A percentile compares a stretch with the other conserved stretches of the same genome.
These are phyloP conservation scores for Mastacembelus armatus DNA, from an alignment of 2,797 vertebrate genomes.

Conservation along the genomic window DNA sequence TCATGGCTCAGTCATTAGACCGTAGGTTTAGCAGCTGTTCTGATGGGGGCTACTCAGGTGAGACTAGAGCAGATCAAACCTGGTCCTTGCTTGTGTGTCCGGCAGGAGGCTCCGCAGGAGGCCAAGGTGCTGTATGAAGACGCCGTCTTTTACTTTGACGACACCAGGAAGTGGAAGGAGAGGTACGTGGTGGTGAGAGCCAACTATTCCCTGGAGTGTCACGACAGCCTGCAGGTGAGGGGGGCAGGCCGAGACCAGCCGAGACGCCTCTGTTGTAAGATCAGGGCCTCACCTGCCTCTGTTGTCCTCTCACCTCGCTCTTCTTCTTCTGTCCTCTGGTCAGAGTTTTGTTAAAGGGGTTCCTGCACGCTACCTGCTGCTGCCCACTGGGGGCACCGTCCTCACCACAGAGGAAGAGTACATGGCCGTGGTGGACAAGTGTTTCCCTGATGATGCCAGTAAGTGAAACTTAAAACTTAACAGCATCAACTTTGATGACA, in stretches of 20 bases:
- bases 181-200: constrained; percentile 88
- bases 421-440: constrained; percentile 87
- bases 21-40: no score
- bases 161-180: constrained; percentile 91
- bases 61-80: no score
- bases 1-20: no score
- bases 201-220: constrained; percentile 89
- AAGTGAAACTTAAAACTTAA: constrained; percentile 77
- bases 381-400: constrained; percentile 89
- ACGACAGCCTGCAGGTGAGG: constrained; percentile 90
- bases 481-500: no score
- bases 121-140: constrained; percentile 86
- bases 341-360: constrained; percentile 88
- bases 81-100: constrained; percentile 25
- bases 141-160: constrained; percentile 83
- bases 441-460: constrained; percentile 90
- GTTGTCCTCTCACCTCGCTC: not conserved
- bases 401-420: constrained; percentile 89
- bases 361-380: constrained; percentile 81
- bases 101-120: constrained; percentile 75
- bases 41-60: no score
- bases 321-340: not conserved
- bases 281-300: no score
- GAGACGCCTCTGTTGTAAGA: no score
- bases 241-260: no score